Conservation (phyloP, 2,888 invertebrate genomes). For the Gonocerus acuteangulatus region DNA sequence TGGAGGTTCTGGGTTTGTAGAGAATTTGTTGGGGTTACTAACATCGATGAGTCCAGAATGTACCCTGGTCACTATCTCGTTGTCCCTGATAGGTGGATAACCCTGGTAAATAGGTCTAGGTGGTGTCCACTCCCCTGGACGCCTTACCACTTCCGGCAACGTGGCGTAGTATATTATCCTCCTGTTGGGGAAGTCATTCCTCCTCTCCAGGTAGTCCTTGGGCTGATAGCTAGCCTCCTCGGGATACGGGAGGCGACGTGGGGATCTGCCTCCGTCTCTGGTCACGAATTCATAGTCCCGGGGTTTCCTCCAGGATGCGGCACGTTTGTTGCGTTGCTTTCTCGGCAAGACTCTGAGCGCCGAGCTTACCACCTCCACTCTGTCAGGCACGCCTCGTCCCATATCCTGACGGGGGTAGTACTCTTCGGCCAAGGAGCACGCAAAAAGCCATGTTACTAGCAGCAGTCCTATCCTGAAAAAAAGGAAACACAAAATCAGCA, state of each 20-base stretch:
- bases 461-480: slow-evolving; percentile 2
- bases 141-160: slow-evolving; percentile 44
- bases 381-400: slow-evolving; percentile 15
- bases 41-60: slow-evolving; percentile 35
- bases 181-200: slow-evolving; percentile 19
- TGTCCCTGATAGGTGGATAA: slow-evolving; percentile 24
- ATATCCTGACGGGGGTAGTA: background rate
- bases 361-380: slow-evolving; percentile 32
- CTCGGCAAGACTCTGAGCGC: slow-evolving; percentile 28
- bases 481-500: too few relatives aligned
- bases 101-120: slow-evolving; percentile 31
- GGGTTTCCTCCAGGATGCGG: slow-evolving; percentile 27
- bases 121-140: slow-evolving; percentile 41
- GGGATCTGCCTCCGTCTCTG: slow-evolving; percentile 5
- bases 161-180: slow-evolving; percentile 46
- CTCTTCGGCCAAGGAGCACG: background rate
- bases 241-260: slow-evolving; percentile 13
- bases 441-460: background rate
- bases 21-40: slow-evolving; percentile 21
- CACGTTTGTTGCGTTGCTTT: background rate
- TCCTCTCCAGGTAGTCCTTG: slow-evolving; percentile 11
- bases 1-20: slow-evolving; percentile 10
- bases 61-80: slow-evolving; percentile 27
- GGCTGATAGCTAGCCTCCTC: slow-evolving; percentile 20
- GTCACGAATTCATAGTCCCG: slow-evolving; percentile 32